These are phyloP conservation scores for Phortica okadai DNA, from an alignment of 2,888 invertebrate species.

Conservation along the genomic window DNA sequence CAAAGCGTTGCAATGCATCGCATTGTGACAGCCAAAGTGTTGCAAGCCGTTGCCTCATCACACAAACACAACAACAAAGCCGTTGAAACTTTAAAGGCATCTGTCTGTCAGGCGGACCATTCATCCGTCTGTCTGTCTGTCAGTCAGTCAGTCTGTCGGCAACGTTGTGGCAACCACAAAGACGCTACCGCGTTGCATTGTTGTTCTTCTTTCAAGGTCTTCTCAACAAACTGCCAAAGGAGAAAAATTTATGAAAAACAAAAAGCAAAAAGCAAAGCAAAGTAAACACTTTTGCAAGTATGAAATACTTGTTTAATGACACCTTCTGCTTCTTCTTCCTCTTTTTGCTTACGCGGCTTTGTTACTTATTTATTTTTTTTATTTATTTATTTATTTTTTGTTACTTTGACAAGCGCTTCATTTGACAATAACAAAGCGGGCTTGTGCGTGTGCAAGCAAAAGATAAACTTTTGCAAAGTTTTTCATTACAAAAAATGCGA, in stretches of 20 bases:
- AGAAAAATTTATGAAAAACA: background rate
- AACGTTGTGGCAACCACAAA: background rate
- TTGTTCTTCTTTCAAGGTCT: background rate
- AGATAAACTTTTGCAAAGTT: background rate
- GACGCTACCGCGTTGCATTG: background rate
- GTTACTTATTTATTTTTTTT: slow-evolving; percentile 1
- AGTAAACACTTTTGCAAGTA: background rate
- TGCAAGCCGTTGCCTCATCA: background rate
- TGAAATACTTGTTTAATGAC: background rate
- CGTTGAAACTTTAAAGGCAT: background rate
- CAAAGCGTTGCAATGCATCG: background rate
- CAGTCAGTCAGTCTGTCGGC: background rate
- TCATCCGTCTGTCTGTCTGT: background rate
- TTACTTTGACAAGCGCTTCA: slow-evolving; percentile 13
- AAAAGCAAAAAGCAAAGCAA: too few species aligned
- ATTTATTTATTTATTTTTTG: too few species aligned
- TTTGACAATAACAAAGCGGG: background rate
- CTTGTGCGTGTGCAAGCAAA: background rate
- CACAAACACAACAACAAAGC: background rate
- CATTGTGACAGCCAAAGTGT: slow-evolving; percentile 6
- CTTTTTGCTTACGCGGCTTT: background rate
- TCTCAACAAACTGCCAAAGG: background rate
- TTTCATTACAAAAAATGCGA: too few species aligned
- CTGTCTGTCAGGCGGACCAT: background rate
- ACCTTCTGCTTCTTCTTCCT: background rate